Base-by-base conservation (phyloP, 2,113 vertebrate species). In the Tychaedon coryphoeus region DNA sequence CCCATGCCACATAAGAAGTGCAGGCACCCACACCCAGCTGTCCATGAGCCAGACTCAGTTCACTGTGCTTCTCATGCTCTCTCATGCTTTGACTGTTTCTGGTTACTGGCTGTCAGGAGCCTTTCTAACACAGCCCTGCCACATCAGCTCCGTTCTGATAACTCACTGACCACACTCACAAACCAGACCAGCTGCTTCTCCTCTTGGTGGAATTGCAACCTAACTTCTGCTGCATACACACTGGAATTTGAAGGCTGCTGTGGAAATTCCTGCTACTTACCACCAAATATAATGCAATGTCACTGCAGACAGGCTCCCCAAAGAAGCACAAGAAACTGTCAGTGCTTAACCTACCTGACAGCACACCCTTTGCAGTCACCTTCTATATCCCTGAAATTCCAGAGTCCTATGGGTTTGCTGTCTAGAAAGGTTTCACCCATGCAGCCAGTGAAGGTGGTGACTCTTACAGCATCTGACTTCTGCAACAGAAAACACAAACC, bases 341-440 rank as follows among this genome's bases (percentile, higher is more conserved):
- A 76, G 11, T 17, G n/a, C 10, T 84, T 42, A 34, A 94, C 95
- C 69, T 93, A 99, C 99, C 99, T 99, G 96, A 99, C 97, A 0
- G 98, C 98, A 95, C 99, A 99, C 38, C 99, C 99, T 97, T 98
- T 99, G 96, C 99, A 99, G 93, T 99, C 99, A 18, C 99, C 99
- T 72, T 99, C 97, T 12, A 98, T 98, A 47, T 99, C 98, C 86
- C 98, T 98, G 98, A 99, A 99, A 98, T 99, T 99, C 99, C 99
- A 99, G 61, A 99, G 88, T 71, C 99, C 99, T 70, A 99, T 99
- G 23, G 99, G 98, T 93, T 99, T 99, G 73, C 98, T 97, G 64
- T 99, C 99, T 92, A 99, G 95, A 94, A 98, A 99, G 5, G 99
- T 98, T 97, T 99, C 99, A 14, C 99, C 99, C 99, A 99, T 99